Base-by-base conservation (phyloP, 2,888 invertebrate species). In the Oligia latruncula region DNA sequence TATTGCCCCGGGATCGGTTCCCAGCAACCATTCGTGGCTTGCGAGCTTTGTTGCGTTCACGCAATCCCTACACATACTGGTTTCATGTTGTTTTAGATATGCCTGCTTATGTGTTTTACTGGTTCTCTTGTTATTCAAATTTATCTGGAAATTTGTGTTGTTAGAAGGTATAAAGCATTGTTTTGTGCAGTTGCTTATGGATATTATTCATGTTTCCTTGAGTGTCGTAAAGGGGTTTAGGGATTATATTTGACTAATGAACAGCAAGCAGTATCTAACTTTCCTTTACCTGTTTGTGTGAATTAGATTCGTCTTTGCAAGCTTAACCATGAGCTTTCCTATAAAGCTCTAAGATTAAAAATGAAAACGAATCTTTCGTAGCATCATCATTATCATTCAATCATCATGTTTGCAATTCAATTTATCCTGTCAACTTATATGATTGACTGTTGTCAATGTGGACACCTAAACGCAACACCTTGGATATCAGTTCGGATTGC, bases 1-100 rank as follows among this genome's bases (percentile, higher is more conserved):
- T 94, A 96, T 96, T 96, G 94, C 90, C 91, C 74, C 55, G 87
- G 93, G 94, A 94, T 95, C 89, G 89, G 91, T 96, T 96, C 95
- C 93, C 95, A 95, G 95, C 94, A 93, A 90, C 91, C 91, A 91
- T 91, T 90, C 90, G 77, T 70, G 85, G 46, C 55, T 83, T 29
- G 80, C 68, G 20, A 40, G n/a, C 92, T 93, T 93, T 93, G 94
- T 94, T 94, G 92, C 93, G 92, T 94, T 93, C 94, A 90, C 88
- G 90, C 90, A 90, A 88, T 84, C 80, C 72, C 13, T 76, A 71
- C 74, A 79, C 80, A 80, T 80, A 80, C 85, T 75, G 64, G 74
- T 87, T 84, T 74, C 52, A 29, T 78, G 66, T 76, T 82, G 60
- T 80, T 79, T 68, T 58, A 77, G 79, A 86, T 84, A 77, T 85